phyloP scores from a whole-genome alignment of 2,888 invertebrate species.

The Cybosia mesomella region DNA sequence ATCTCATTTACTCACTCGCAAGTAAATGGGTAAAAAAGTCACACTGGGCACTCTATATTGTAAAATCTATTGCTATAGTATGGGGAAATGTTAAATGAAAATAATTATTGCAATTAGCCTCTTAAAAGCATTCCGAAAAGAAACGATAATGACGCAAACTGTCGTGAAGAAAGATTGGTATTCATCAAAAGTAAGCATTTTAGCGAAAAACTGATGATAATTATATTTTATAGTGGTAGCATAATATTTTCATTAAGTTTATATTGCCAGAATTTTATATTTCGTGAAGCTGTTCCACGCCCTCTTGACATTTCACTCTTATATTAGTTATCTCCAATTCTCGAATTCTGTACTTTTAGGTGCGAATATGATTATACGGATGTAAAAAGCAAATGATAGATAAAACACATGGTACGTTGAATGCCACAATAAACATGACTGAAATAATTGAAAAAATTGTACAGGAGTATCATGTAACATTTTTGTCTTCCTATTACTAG shows the following conservation, averaged over 20 bases:
- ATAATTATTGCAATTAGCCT: too few species aligned
- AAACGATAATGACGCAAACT: too few species aligned
- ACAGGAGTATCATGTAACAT: neutral
- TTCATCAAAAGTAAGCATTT: too few species aligned
- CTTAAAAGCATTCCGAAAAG: neutral
- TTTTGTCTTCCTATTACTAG: neutral
- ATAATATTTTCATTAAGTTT: constrained; percentile 26
- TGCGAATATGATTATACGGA: constrained; percentile 56
- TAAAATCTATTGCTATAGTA: too few species aligned
- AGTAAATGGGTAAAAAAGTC: too few species aligned
- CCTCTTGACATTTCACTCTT: constrained; percentile 53
- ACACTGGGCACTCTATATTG: too few species aligned
- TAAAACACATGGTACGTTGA: neutral
- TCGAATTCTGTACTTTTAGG: constrained; percentile 51
- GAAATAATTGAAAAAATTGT: neutral
- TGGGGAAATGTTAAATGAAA: too few species aligned
- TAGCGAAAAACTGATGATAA: too few species aligned
- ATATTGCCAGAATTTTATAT: constrained; percentile 54
- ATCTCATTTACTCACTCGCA: too few species aligned
- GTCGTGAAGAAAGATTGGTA: too few species aligned
- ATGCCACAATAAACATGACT: neutral
- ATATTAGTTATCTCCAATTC: constrained; percentile 58
- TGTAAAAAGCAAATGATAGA: constrained; percentile 43
- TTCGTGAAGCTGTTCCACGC: constrained; percentile 62
- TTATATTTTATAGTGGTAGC: too few species aligned